A percentile compares a stretch with the other conserved stretches of the same genome.
Evolutionary conservation across 2,113 vertebrate species (phyloP).

Genomic region (Macrotus californicus): DNA sequence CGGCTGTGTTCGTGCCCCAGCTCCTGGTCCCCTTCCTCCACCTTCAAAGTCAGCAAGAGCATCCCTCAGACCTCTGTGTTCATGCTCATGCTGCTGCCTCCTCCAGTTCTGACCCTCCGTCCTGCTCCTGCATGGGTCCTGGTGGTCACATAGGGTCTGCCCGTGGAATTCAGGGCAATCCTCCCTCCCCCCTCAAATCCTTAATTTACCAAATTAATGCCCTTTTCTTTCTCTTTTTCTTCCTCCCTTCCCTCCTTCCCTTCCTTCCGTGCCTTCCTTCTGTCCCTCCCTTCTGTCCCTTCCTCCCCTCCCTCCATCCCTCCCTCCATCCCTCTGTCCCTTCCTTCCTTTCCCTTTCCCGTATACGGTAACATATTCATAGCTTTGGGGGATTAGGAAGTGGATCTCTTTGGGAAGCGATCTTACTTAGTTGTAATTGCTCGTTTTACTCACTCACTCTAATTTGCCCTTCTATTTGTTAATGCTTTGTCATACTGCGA

Average conservation of each 20-base stretch:
- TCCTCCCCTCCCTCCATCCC: no score
- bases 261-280: no score
- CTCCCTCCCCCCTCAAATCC: not conserved
- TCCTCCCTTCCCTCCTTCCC: no score
- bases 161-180: not conserved
- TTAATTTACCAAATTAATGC: not conserved
- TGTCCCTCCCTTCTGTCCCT: not conserved
- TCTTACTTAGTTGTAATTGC: not conserved
- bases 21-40: not conserved
- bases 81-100: rapidly evolving
- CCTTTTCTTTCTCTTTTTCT: no score
- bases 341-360: no score
- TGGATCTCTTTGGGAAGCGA: not conserved
- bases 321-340: not conserved
- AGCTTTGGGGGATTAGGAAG: not conserved
- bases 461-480: not conserved
- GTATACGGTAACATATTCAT: not conserved
- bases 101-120: no score
- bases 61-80: not conserved
- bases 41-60: no score
- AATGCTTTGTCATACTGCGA: not conserved
- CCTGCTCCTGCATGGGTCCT: not conserved
- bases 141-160: not conserved
- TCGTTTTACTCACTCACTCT: not conserved
- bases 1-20: not conserved